Evolutionary conservation across 2,797 vertebrate genomes (phyloP).

Genomic region (Parotocinclus haroldoi): DNA sequence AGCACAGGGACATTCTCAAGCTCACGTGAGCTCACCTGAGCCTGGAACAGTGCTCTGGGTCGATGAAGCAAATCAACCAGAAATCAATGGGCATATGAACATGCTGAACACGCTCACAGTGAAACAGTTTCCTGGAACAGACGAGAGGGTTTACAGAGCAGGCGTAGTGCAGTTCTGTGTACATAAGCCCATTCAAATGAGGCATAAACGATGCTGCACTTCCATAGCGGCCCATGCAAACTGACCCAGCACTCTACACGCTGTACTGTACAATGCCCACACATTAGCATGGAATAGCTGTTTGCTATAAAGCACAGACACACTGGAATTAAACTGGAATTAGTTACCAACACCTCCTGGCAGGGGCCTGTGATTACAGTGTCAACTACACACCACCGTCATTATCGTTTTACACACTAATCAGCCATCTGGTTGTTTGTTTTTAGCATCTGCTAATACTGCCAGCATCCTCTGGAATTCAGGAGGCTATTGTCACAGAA

Average conservation of each 20-base stretch:
- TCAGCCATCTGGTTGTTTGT: constrained; percentile 28
- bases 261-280: constrained; percentile 4
- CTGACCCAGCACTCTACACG: constrained; percentile 9
- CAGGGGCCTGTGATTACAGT: constrained; percentile 43
- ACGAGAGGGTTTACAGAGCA: neutral
- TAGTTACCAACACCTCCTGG: constrained; percentile 43
- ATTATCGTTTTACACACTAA: constrained; percentile 46
- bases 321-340: constrained; percentile 45
- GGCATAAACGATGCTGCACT: constrained; percentile 30
- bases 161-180: constrained; percentile 16
- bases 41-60: constrained; percentile 18
- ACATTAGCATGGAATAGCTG: constrained; percentile 42
- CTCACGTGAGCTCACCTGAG: constrained; percentile 7
- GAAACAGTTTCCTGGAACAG: constrained; percentile 21
- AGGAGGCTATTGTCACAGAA: constrained; percentile 27
- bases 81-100: constrained; percentile 29
- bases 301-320: constrained; percentile 39
- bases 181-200: constrained; percentile 22
- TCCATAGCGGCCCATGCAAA: constrained; percentile 38
- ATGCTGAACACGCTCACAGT: constrained; percentile 8
- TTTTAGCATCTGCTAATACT: constrained; percentile 27
- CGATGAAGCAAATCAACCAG: constrained; percentile 38
- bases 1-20: constrained; percentile 6
- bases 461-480: constrained; percentile 33
- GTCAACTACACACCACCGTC: constrained; percentile 43